phyloP scores from a whole-genome alignment of 2,797 vertebrate species.

The Vireo griseus region DNA sequence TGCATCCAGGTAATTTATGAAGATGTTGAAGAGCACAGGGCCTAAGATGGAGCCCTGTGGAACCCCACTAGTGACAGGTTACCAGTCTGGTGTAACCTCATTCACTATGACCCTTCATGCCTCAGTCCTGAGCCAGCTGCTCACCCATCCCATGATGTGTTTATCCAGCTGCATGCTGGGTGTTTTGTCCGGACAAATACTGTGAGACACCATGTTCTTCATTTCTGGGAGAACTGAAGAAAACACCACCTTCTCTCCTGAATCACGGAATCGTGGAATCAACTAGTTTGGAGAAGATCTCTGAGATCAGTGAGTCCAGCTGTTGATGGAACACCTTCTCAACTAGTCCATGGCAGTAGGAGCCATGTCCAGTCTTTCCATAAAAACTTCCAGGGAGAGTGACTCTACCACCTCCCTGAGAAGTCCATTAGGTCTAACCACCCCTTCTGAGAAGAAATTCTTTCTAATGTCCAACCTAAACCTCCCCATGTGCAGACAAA shows the following conservation, averaged over 20 bases:
- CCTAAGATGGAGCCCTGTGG: background rate
- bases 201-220: background rate
- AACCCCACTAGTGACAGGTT: background rate
- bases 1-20: rapidly evolving
- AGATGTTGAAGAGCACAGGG: background rate
- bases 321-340: background rate
- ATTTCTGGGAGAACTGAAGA: background rate
- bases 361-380: background rate
- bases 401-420: background rate
- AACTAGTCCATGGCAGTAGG: no score
- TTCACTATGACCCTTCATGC: rapidly evolving
- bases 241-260: background rate
- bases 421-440: background rate
- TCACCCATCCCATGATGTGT: background rate
- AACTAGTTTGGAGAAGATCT: background rate
- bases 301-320: background rate
- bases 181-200: background rate
- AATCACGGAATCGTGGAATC: background rate
- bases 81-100: background rate
- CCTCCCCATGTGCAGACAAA: background rate
- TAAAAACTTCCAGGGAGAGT: background rate
- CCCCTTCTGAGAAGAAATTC: background rate
- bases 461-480: background rate
- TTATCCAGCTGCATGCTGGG: background rate
- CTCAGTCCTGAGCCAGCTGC: rapidly evolving